Conservation (phyloP, 2,888 invertebrate species). For the Notocelia uddmanniana region DNA sequence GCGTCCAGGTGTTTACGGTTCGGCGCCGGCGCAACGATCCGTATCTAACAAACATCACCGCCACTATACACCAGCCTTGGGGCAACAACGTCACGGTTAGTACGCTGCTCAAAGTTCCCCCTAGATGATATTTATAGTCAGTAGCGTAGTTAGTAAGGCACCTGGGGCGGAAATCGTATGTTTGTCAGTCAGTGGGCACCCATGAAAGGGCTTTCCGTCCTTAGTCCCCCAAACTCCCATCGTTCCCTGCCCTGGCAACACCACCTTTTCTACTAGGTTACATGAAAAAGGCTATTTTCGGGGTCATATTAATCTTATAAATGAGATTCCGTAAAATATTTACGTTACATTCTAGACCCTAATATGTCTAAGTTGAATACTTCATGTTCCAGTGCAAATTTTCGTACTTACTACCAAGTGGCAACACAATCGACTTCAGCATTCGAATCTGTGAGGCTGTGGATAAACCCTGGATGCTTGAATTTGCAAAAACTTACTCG, state of each 20-base stretch:
- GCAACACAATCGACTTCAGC: constrained; percentile 23
- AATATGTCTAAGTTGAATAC: background rate
- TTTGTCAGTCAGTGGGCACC: too few relatives aligned
- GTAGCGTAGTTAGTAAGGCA: too few relatives aligned
- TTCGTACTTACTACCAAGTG: constrained; percentile 19
- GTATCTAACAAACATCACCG: constrained; percentile 40
- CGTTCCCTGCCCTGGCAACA: too few relatives aligned
- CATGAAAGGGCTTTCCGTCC: too few relatives aligned
- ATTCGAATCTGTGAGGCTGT: constrained; percentile 25
- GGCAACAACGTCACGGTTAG: constrained; percentile 44
- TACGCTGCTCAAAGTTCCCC: background rate
- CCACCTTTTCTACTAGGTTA: too few relatives aligned
- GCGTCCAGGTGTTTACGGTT: constrained; percentile 26
- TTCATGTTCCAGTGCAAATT: constrained; percentile 18
- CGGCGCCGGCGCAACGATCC: constrained; percentile 32
- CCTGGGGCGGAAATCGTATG: too few relatives aligned
- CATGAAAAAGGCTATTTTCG: too few relatives aligned
- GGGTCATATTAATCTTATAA: too few relatives aligned
- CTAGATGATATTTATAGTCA: too few relatives aligned
- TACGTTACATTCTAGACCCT: too few relatives aligned
- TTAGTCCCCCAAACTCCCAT: too few relatives aligned
- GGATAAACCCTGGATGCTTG: constrained; percentile 34
- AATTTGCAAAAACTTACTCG: constrained; percentile 30
- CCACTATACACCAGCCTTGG: constrained; percentile 15
- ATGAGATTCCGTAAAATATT: too few relatives aligned